These are phyloP conservation scores for Rhagoletis pomonella DNA, from an alignment of 1,140 invertebrate species.

Conservation along the genomic window DNA sequence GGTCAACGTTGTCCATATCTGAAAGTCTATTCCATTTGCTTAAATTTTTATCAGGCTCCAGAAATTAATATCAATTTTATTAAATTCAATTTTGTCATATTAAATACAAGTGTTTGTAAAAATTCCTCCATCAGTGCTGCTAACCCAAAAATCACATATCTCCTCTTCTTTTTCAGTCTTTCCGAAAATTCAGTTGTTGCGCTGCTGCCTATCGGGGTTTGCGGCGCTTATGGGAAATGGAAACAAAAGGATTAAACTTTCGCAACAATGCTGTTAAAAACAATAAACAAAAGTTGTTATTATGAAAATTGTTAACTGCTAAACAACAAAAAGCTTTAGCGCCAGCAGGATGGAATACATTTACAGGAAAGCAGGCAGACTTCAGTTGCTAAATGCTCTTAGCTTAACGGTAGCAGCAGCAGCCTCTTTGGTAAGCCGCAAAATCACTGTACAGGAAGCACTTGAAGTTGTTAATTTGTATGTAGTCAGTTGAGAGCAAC, in stretches of 20 bases:
- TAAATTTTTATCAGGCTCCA: no score
- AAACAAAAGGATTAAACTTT: slow-evolving; percentile 69
- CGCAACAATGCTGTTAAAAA: slow-evolving; percentile 71
- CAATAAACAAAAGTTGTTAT: slow-evolving; percentile 67
- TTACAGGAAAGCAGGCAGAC: background rate
- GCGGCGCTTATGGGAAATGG: background rate
- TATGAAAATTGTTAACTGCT: slow-evolving; percentile 47
- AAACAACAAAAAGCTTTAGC: slow-evolving; percentile 25
- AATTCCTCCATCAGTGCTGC: no score
- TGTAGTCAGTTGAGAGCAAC: slow-evolving; percentile 2
- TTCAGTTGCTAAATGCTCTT: background rate
- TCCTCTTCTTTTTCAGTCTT: no score
- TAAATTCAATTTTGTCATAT: no score
- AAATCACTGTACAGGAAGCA: slow-evolving; percentile 53
- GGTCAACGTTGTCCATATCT: no score
- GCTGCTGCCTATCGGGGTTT: background rate
- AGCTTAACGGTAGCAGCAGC: slow-evolving; percentile 26
- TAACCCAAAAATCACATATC: no score
- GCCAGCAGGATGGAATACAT: background rate
- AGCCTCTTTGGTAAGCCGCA: slow-evolving; percentile 55
- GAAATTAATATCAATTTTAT: no score
- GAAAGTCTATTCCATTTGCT: no score
- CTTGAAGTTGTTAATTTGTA: background rate
- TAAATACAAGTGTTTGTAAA: no score
- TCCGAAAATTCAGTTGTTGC: slow-evolving; percentile 13